phyloP scores from a whole-genome alignment of 2,113 vertebrate genomes.

The Pelvicachromis taeniatus region DNA sequence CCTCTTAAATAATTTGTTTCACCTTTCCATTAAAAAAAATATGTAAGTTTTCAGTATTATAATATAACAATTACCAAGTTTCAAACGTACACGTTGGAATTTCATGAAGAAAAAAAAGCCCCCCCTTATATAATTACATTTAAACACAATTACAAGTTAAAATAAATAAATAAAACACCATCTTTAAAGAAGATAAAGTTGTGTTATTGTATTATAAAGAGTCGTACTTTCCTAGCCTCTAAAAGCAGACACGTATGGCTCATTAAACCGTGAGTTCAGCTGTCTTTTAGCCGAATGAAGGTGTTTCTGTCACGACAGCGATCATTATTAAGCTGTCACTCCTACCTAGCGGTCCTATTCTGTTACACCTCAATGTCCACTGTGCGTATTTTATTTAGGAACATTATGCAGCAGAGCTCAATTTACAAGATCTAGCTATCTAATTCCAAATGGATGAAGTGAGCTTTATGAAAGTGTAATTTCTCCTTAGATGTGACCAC shows the following conservation, averaged over 20 bases:
- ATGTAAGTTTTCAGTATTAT: neutral
- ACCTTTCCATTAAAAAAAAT: neutral
- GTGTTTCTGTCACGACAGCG: neutral
- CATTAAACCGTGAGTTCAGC: neutral
- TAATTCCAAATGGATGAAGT: conserved; percentile 8
- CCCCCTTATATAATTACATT: neutral
- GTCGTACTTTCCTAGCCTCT: neutral
- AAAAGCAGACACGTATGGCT: neutral
- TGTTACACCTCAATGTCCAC: neutral
- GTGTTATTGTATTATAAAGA: neutral
- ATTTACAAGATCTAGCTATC: conserved; percentile 24
- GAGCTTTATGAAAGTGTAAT: conserved; percentile 47
- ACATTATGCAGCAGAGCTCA: neutral
- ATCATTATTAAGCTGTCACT: neutral
- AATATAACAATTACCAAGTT: neutral
- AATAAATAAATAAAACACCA: rapidly evolving
- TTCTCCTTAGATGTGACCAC: conserved; percentile 54
- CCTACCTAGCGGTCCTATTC: neutral
- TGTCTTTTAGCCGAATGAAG: neutral
- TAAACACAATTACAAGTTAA: neutral
- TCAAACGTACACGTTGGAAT: neutral
- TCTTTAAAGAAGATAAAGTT: neutral
- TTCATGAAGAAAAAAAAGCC: neutral
- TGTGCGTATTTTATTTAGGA: neutral
- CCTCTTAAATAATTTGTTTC: no score